Evolutionary conservation across 2,888 invertebrate genomes (phyloP), one percentile per base, ranked within the genome.

Genomic region (Ormyrus pomaceus): DNA sequence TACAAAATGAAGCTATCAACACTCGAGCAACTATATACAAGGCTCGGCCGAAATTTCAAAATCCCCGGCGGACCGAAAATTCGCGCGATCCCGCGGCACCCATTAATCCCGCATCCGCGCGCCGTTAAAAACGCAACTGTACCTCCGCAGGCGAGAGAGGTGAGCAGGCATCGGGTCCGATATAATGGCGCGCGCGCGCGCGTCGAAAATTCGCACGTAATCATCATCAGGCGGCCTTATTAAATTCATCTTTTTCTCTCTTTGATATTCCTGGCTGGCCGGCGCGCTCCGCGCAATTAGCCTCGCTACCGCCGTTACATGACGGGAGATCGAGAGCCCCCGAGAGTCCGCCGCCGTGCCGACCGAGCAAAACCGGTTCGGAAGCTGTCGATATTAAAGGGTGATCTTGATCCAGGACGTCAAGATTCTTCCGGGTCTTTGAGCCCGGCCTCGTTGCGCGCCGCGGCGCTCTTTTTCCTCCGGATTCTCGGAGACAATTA

Each of bases 381-480:
- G 77, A 77, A 78, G 71, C 76, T 76, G 78, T 76, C 82, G 82
- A 82, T 82, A 77, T 74, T 78, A 72, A 80, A 82, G 75, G 75
- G 77, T 59, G 72, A 80, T 72, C 72, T 56, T 75, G 68, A 72
- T 76, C 69, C 77, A 69, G 78, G 65, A 68, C 74, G 74, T 71
- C 71, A 66, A 64, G 72, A 70, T 77, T 78, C 82, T 80, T 82
- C 69, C 76, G 72, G 80, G 75, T 82, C 61, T 50, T 56, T 13
- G 48, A 45, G 68, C 53, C 10, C 71, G 79, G n/a, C 64, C 62
- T 76, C 73, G 34, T 65, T 75, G 48, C 11, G n/a, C 58, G n/a
- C 51, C 11, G 56, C 34, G 58, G 58, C 59, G 50, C 34, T 71
- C 65, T 59, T 76, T 71, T 46, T 65, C 19, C 46, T 65, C 51